Evolutionary conservation across 2,888 invertebrate genomes (phyloP).

Genomic region (Bellardia bayeri): DNA sequence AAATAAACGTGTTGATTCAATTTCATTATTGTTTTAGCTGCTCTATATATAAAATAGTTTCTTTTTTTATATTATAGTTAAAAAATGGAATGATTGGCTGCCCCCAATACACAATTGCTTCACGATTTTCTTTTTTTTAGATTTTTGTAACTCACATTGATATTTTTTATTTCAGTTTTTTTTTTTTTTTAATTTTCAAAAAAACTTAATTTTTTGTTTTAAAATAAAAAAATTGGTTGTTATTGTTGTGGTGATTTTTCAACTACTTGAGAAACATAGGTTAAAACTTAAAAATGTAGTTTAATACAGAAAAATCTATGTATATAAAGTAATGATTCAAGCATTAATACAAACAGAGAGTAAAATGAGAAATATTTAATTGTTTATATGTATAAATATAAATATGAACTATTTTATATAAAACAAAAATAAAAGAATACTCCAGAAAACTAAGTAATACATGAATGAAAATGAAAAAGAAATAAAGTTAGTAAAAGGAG

Average conservation of each 20-base stretch:
- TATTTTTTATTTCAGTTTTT: conserved; percentile 37
- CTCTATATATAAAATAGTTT: conserved; percentile 62
- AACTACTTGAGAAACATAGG: conserved; percentile 69
- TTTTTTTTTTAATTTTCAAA: conserved; percentile 35
- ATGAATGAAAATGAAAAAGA: neutral
- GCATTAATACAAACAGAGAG: conserved; percentile 65
- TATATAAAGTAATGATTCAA: conserved; percentile 68
- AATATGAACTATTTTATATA: conserved; percentile 23
- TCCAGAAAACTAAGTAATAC: neutral
- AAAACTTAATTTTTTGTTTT: conserved; percentile 17
- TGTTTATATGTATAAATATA: conserved; percentile 13
- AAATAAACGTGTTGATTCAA: conserved; percentile 71
- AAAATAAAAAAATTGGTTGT: conserved; percentile 57
- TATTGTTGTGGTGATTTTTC: conserved; percentile 24
- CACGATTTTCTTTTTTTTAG: conserved; percentile 82
- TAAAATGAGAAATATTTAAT: conserved; percentile 12
- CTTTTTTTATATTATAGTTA: conserved; percentile 56
- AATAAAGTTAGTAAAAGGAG: neutral
- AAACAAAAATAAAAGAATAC: neutral
- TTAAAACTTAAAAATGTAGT: conserved; percentile 63
- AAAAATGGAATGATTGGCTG: conserved; percentile 82
- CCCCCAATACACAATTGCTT: conserved; percentile 85
- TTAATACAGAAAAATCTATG: conserved; percentile 47
- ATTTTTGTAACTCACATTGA: conserved; percentile 64
- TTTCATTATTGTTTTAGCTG: conserved; percentile 64